These are phyloP conservation scores for Dasypus novemcinctus DNA, from an alignment of 2,113 vertebrate genomes.

Conservation along the genomic window DNA sequence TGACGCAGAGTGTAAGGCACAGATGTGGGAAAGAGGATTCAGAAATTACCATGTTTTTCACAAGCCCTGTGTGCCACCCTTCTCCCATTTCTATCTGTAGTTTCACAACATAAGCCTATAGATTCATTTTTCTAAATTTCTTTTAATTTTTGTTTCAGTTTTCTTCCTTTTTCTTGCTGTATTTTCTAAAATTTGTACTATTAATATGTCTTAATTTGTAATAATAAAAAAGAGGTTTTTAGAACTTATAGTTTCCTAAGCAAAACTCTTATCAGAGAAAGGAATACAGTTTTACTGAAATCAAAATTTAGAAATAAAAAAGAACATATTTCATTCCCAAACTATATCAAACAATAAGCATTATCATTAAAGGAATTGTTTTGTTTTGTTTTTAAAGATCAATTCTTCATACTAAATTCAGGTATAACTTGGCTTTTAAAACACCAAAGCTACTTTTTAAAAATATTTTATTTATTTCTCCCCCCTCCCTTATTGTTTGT, in stretches of 20 bases:
- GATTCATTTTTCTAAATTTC: not conserved
- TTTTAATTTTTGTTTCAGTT: not conserved
- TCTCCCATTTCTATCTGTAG: not conserved
- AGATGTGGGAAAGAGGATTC: not conserved
- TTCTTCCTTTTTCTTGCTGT: not conserved
- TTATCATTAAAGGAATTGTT: not conserved
- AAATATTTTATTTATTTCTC: too few species aligned
- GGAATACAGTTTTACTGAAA: not conserved
- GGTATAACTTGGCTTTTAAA: conserved; percentile 10
- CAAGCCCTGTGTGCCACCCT: too few species aligned
- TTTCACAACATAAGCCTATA: not conserved
- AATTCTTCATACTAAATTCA: not conserved
- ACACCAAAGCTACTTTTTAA: not conserved
- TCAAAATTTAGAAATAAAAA: conserved; percentile 15
- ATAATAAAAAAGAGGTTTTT: not conserved
- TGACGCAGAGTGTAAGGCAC: not conserved
- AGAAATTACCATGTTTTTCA: not conserved
- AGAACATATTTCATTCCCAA: not conserved
- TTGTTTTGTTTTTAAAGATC: conserved; percentile 45
- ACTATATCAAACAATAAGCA: not conserved
- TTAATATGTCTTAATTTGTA: not conserved
- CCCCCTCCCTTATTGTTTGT: too few species aligned
- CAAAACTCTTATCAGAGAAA: not conserved
- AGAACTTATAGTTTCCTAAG: not conserved
- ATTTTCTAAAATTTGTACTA: not conserved